phyloP scores from a whole-genome alignment of 2,888 invertebrate genomes.

The Euzophera pinguis region DNA sequence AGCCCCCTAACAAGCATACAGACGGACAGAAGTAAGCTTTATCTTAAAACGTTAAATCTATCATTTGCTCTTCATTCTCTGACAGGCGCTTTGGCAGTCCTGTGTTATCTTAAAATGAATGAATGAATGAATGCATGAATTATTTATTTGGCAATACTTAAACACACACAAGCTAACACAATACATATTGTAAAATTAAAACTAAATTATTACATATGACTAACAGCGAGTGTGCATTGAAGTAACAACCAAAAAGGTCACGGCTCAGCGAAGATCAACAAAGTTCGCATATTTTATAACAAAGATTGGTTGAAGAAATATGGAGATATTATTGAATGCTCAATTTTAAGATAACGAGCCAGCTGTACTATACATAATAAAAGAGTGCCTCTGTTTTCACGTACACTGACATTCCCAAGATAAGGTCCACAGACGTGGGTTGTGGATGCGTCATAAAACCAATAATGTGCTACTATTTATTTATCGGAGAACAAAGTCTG shows the following conservation, averaged over 20 bases:
- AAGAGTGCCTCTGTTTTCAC: background rate
- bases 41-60: too few relatives aligned
- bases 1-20: too few relatives aligned
- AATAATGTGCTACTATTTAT: background rate
- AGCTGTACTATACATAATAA: background rate
- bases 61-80: background rate
- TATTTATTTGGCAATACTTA: too few relatives aligned
- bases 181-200: too few relatives aligned
- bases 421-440: background rate
- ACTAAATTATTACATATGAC: too few relatives aligned
- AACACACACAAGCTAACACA: too few relatives aligned
- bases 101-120: too few relatives aligned
- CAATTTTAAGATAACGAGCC: background rate
- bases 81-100: background rate
- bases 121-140: too few relatives aligned
- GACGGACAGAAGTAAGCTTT: too few relatives aligned
- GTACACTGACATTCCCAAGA: background rate
- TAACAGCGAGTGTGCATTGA: too few relatives aligned
- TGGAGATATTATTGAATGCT: background rate
- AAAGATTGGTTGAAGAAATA: background rate
- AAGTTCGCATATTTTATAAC: background rate
- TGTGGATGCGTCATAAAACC: conserved; percentile 1
- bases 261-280: background rate
- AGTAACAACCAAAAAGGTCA: too few relatives aligned
- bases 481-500: conserved; percentile 3